A percentile compares a stretch with the other conserved stretches of the same genome.
These are phyloP conservation scores for Psittacula cyanocephala DNA, from an alignment of 2,113 vertebrate genomes.

Conservation along the genomic window DNA sequence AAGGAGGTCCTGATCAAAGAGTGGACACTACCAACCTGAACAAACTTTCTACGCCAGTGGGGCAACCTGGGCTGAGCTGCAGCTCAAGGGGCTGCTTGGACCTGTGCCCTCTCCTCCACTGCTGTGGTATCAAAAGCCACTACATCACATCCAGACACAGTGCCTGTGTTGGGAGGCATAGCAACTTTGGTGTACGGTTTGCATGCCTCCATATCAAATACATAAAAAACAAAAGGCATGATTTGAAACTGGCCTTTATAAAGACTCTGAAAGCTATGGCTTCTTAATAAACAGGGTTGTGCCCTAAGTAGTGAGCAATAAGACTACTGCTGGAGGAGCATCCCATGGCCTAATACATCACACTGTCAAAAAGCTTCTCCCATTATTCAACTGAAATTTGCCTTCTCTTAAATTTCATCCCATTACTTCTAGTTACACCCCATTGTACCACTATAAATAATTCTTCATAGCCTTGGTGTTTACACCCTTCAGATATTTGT, in stretches of 20 bases:
- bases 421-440: conserved; percentile 72
- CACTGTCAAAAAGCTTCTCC: conserved; percentile 63
- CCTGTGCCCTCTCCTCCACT: background rate
- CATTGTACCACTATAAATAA: conserved; percentile 70
- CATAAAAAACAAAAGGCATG: background rate
- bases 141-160: fast-evolving
- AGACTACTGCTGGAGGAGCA: conserved; percentile 32
- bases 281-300: conserved; percentile 44
- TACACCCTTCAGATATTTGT: conserved; percentile 70
- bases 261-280: background rate
- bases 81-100: background rate
- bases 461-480: conserved; percentile 72
- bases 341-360: conserved; percentile 57
- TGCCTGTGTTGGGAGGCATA: fast-evolving
- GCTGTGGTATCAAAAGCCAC: fast-evolving
- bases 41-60: background rate
- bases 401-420: conserved; percentile 71
- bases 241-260: background rate
- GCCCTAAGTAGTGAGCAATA: conserved; percentile 17
- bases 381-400: conserved; percentile 70
- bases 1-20: background rate
- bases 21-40: background rate
- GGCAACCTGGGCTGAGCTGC: background rate
- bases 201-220: background rate
- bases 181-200: background rate